phyloP scores from a whole-genome alignment of 2,888 invertebrate genomes.

The Drosophila nr. perissopoda region DNA sequence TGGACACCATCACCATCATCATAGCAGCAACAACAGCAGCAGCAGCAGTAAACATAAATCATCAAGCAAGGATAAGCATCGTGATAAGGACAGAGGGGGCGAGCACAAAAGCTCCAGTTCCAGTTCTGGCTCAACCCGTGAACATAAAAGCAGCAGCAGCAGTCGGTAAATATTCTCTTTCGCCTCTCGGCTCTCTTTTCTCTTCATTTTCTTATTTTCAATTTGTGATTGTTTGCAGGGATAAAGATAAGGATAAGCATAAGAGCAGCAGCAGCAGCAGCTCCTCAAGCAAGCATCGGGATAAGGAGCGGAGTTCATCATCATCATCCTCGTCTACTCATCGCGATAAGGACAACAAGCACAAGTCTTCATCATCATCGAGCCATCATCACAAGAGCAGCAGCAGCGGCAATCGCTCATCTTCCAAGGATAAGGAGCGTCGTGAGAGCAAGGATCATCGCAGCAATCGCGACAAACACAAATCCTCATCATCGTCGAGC shows the following conservation, averaged over 20 bases:
- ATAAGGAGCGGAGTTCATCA: conserved; percentile 82
- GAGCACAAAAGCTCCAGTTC: conserved; percentile 85
- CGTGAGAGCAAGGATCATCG: conserved; percentile 83
- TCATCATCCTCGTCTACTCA: conserved; percentile 74
- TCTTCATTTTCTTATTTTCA: neutral
- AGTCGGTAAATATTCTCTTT: conserved; percentile 75
- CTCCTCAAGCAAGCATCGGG: conserved; percentile 83
- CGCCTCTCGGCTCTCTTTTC: neutral
- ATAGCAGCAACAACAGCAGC: conserved; percentile 75
- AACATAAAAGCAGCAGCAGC: conserved; percentile 85
- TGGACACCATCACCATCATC: conserved; percentile 86
- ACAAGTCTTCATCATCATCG: conserved; percentile 75
- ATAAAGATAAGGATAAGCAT: conserved; percentile 84
- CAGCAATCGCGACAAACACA: conserved; percentile 84
- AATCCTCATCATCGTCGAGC: conserved; percentile 72
- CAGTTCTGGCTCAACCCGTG: conserved; percentile 84
- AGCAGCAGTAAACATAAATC: conserved; percentile 89
- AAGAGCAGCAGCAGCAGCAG: conserved; percentile 81
- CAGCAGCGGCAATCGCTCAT: conserved; percentile 47
- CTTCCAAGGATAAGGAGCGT: conserved; percentile 84
- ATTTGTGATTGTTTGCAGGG: conserved; percentile 57
- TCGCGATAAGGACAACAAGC: conserved; percentile 85
- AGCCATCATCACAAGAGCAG: conserved; percentile 80
- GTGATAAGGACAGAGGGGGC: conserved; percentile 85
- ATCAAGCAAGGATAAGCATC: conserved; percentile 86